Conservation (phyloP, 2,888 invertebrate genomes). For the Drosophila paranaensis region DNA sequence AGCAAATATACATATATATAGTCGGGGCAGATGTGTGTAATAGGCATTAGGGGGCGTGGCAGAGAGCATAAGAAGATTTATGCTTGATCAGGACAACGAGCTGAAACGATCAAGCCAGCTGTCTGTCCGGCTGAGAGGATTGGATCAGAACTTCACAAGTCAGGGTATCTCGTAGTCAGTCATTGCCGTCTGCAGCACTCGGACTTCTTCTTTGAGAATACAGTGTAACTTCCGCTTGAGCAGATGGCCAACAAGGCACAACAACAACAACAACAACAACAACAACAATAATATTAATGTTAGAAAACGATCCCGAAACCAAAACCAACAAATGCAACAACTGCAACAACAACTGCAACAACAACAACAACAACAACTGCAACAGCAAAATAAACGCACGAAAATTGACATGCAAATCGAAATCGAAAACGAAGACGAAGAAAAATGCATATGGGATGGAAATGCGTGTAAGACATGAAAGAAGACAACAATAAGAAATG, state of each 20-base stretch:
- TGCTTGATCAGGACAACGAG: not conserved
- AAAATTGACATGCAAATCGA: constrained; percentile 24
- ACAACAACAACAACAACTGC: not conserved
- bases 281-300: constrained; percentile 16
- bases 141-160: too few species aligned
- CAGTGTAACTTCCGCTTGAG: constrained; percentile 4
- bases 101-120: too few species aligned
- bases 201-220: not conserved
- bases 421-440: constrained; percentile 5
- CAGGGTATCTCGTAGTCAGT: too few species aligned
- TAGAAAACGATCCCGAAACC: constrained; percentile 6
- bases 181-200: too few species aligned
- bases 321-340: constrained; percentile 3
- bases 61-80: too few species aligned
- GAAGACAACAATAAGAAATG: constrained; percentile 32
- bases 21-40: too few species aligned
- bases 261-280: constrained; percentile 1
- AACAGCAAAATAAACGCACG: constrained; percentile 4
- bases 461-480: constrained; percentile 40
- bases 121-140: too few species aligned
- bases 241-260: constrained; percentile 21
- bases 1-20: not conserved
- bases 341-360: not conserved
- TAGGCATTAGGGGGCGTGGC: too few species aligned
- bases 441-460: constrained; percentile 26